Evolutionary conservation across 1,140 invertebrate genomes (phyloP), one percentile per base, ranked within the genome.

Genomic region (Cataglyphis hispanica): DNA sequence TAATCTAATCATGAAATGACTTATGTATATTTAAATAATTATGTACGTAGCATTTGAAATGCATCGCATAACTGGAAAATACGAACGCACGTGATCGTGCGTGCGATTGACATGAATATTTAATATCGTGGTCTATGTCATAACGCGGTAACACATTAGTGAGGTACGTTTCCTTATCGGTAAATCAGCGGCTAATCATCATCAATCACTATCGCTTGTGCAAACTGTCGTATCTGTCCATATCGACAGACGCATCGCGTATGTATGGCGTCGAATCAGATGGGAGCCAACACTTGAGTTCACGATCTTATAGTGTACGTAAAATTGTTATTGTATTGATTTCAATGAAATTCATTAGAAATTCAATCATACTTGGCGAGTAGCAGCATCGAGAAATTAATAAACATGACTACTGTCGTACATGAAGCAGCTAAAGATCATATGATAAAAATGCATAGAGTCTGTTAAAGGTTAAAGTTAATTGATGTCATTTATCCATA

Each of bases 181-280:
- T 89, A 93, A 94, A 94, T 94, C 93, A 91, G 70, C 90, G 90
- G 92, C 93, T 94, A 94, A 94, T 94, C 93, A 94, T 94, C 94
- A 94, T 94, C 93, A 94, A 94, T 94, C 93, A 94, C 93, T 91
- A 91, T 91, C 90, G 91, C 81, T 83, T 64, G 89, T 85, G 87
- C 85, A 67, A 69, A 67, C 78, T 88, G 85, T 60, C 78, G 53
- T 84, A 66, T 70, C n/a, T 43, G 31, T 69, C 63, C 22, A 60
- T 69, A 69, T 80, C 46, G 63, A 69, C 61, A 31, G 13, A 25
- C 10, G n/a, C 10, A 25, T 34, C 37, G 16, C 61, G 10, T 16
- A 10, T 37, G 25, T 31, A 53, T 80, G 22, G 8, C n/a, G 43
- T 60, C 58, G 25, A 63, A 56, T 43, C 56, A 76, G 22, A 76